Evolutionary conservation across 2,113 vertebrate genomes (phyloP), one percentile per base, ranked within the genome.

Genomic region (Alosa alosa): DNA sequence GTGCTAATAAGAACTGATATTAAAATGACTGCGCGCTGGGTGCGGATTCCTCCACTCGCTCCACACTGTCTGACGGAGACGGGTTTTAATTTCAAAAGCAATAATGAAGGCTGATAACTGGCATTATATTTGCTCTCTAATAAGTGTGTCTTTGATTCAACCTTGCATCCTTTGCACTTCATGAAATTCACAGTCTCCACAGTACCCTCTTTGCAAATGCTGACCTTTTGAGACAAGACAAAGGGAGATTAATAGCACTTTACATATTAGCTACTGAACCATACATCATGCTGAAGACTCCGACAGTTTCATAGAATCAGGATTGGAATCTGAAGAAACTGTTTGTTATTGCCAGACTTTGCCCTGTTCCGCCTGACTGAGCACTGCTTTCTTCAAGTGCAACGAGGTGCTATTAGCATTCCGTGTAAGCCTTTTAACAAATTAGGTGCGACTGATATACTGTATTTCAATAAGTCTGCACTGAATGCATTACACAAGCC

Each of bases 241-340:
- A 89, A 93, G 90, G 89, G 84, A 94, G 91, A 95, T 94, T 94
- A 93, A 94, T 95, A 89, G 90, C 88, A 87, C 89, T 92, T 93
- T 93, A 86, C 91, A 91, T 92, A 85, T 91, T 90, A 90, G 88
- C 90, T 82, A 89, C 86, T n/a, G 88, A 39, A 83, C 86, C 90
- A 91, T 94, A 93, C 87, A 94, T 95, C 93, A 94, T 90, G 87
- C 89, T 88, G 88, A 89, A 88, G 60, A 88, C 86, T 49, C 88
- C 83, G 91, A 92, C 90, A 93, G 92, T 91, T 91, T 91, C 84
- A 90, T 94, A 91, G 90, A 91, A 92, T 94, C 88, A 89, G 88
- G 85, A 81, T 22, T 52, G 75, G 85, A 89, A 90, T 41, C 83
- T 25, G 25, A 55, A 86, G 86, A 18, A 39, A 85, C 55, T 81